Percentiles rank a stretch among this genome's conserved stretches.
phyloP scores from a whole-genome alignment of 2,888 invertebrate species.

The Troides oblongomaculatus region DNA sequence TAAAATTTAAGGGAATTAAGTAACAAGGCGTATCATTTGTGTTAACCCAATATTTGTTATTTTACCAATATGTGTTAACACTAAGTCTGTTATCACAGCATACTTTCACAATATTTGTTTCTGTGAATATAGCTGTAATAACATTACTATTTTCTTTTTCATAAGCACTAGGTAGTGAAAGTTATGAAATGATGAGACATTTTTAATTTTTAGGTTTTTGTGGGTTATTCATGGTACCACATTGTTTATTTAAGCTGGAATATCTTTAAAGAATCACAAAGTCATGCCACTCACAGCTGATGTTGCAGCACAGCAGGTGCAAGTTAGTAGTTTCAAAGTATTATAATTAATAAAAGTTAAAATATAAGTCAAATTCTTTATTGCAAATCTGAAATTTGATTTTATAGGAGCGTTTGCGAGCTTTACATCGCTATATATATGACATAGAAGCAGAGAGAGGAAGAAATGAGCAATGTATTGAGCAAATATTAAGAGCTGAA shows the following conservation, averaged over 20 bases:
- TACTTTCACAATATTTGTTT: no score
- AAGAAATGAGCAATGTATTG: constrained; percentile 90
- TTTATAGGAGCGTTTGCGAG: constrained; percentile 87
- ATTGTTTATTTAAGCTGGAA: constrained; percentile 72
- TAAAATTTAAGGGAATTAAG: no score
- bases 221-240: constrained; percentile 75
- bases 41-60: no score
- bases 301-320: constrained; percentile 86
- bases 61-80: no score
- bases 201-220: constrained; percentile 51
- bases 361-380: no score
- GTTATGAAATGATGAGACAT: no score
- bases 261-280: constrained; percentile 70
- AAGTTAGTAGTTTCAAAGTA: constrained; percentile 44
- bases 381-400: no score
- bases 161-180: no score
- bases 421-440: constrained; percentile 86
- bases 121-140: no score
- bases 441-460: constrained; percentile 90
- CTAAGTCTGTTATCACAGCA: no score
- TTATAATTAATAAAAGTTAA: background rate
- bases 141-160: no score
- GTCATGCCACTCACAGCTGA: constrained; percentile 89
- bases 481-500: constrained; percentile 88
- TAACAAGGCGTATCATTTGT: no score